Conservation (phyloP, 2,797 vertebrate species). For the Diplodus sargus region DNA sequence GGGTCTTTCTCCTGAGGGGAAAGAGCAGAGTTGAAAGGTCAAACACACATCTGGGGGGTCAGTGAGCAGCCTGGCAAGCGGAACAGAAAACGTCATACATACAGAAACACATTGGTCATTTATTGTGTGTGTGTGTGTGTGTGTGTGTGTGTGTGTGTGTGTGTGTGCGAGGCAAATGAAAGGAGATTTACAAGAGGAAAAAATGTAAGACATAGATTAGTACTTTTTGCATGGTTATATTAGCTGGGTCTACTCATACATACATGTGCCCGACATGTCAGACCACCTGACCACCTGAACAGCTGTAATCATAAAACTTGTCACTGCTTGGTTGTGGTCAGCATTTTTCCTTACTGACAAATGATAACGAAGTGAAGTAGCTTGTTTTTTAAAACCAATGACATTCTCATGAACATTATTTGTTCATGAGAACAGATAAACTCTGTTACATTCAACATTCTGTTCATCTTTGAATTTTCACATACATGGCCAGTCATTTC, state of each 20-base stretch:
- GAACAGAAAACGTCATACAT: conserved; percentile 82
- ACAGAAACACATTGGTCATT: conserved; percentile 30
- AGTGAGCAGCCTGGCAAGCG: conserved; percentile 83
- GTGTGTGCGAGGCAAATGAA: conserved; percentile 1
- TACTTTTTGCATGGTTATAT: background rate
- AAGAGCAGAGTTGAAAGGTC: conserved; percentile 87
- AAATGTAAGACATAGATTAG: background rate
- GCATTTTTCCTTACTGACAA: background rate
- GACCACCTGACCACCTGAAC: background rate
- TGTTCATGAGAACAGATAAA: background rate
- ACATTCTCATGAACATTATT: background rate
- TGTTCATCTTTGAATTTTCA: background rate
- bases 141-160: conserved; percentile 20
- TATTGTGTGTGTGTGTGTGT: conserved; percentile 25
- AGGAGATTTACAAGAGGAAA: background rate
- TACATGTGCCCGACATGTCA: background rate
- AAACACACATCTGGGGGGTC: conserved; percentile 86
- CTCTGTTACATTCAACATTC: too few relatives aligned
- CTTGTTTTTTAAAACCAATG: background rate
- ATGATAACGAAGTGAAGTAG: background rate
- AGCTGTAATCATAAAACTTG: background rate
- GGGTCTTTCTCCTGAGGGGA: conserved; percentile 75
- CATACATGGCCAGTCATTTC: background rate
- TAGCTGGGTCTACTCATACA: too few relatives aligned
- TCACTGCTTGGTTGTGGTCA: conserved; percentile 34